Evolutionary conservation across 2,113 vertebrate species (phyloP), one percentile per base, ranked within the genome.

Genomic region (Anarrhichthys ocellatus): DNA sequence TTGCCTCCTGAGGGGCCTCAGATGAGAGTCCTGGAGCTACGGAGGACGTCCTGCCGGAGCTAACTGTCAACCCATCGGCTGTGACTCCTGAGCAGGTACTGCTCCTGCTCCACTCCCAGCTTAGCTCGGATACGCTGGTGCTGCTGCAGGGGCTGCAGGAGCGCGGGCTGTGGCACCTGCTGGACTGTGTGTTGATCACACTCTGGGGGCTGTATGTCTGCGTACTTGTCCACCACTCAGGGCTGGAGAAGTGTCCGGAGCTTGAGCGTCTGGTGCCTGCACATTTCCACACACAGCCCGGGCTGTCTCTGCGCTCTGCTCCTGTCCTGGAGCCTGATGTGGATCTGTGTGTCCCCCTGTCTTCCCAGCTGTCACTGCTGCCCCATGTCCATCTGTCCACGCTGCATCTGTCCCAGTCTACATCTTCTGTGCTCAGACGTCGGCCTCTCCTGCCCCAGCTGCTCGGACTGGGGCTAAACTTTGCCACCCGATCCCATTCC

Each of bases 91-190:
- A 94, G 68, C 86, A 92, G 46, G 91, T 87, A n/a, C 92, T 94
- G 81, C 90, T 90, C 78, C 86, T 80, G 81, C 92, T 92, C 91
- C 92, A 93, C 56, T 95, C 93, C 80, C 87, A 91, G 87, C 94
- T 95, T 9, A 95, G 76, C 68, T 96, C 94, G 0, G 94, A 96
- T 65, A 90, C 78, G 68, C 88, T 92, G 70, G 89, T 93, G 83
- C 83, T 94, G 87, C 93, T 95, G 74, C 93, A 92, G 38, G 94
- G 94, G 76, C 94, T 94, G 76, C 91, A 93, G 75, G 93, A 93
- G 8, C 87, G 86, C 1, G 91, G 87, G 63, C 94, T 94, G 73
- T 73, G 82, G 50, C 86, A 75, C 69, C 83, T 82, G 67, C 80
- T 82, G 74, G 61, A 40, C 65, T 67, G 78, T 22, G 68, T 48